phyloP scores from a whole-genome alignment of 2,797 vertebrate genomes.

The Characodon lateralis region DNA sequence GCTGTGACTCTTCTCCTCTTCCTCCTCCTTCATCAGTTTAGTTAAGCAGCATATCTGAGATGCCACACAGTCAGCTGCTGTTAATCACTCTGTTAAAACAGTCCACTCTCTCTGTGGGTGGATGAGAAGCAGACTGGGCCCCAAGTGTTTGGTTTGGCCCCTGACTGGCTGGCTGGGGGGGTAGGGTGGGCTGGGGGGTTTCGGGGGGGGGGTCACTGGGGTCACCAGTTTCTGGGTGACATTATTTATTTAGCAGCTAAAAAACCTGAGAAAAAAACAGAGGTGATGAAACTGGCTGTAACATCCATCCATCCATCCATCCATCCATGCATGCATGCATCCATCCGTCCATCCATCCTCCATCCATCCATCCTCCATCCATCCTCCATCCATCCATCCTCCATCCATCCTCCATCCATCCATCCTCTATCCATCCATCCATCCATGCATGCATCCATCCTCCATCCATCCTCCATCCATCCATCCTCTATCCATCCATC shows the following conservation, averaged over 20 bases:
- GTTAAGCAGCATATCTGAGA: slow-evolving; percentile 28
- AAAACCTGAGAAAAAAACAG: slow-evolving; percentile 15
- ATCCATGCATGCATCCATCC: too few relatives aligned
- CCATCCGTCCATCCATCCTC: too few relatives aligned
- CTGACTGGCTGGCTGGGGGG: neutral
- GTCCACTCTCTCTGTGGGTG: neutral
- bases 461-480: too few relatives aligned
- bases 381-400: too few relatives aligned
- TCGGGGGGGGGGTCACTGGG: neutral
- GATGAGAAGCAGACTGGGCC: slow-evolving; percentile 45
- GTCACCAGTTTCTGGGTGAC: slow-evolving; percentile 3
- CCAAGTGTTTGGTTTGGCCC: slow-evolving; percentile 45
- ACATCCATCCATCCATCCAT: too few relatives aligned
- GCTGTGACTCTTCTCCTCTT: neutral
- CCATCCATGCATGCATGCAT: too few relatives aligned
- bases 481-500: too few relatives aligned
- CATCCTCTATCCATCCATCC: too few relatives aligned
- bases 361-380: too few relatives aligned
- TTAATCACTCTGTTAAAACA: slow-evolving; percentile 48
- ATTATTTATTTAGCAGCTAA: slow-evolving; percentile 44
- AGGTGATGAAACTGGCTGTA: slow-evolving; percentile 18
- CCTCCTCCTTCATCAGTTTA: slow-evolving; percentile 3
- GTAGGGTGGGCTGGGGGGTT: neutral
- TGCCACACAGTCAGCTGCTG: slow-evolving; percentile 46
- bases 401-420: too few relatives aligned